Evolutionary conservation across 2,797 vertebrate species (phyloP).

Genomic region (Pipistrellus kuhlii): DNA sequence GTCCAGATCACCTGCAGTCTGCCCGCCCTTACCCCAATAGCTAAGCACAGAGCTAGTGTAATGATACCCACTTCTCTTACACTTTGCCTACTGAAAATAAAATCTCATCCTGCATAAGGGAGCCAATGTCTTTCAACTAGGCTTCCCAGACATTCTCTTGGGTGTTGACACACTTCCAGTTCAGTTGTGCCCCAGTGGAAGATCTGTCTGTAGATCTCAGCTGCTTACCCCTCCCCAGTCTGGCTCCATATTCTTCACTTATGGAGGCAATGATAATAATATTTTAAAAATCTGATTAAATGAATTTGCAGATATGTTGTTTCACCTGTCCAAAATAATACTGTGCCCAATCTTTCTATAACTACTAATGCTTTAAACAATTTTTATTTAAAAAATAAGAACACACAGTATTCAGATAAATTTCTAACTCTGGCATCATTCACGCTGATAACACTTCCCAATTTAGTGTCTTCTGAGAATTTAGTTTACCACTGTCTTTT

Average conservation of each 20-base stretch:
- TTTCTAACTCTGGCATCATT: conserved; percentile 25
- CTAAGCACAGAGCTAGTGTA: neutral
- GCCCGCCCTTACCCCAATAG: neutral
- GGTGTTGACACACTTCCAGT: conserved; percentile 55
- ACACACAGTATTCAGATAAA: neutral
- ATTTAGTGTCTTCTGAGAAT: conserved; percentile 51
- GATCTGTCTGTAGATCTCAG: neutral
- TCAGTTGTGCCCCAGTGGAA: neutral
- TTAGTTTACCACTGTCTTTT: conserved; percentile 49
- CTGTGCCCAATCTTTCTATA: neutral
- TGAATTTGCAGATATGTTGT: neutral
- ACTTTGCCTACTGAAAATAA: neutral
- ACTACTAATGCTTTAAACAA: conserved; percentile 20
- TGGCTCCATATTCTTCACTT: neutral
- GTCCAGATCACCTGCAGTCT: neutral
- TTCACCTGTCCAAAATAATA: conserved; percentile 9
- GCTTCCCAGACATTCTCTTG: conserved; percentile 37
- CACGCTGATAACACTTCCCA: neutral
- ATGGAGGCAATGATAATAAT: neutral
- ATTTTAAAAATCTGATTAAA: neutral
- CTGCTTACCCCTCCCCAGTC: neutral
- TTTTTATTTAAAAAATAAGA: conserved; percentile 56
- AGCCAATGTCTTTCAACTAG: neutral
- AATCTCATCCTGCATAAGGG: neutral
- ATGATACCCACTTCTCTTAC: neutral